Conservation (phyloP, 1,140 invertebrate species). For the Pseudoatta argentina region DNA sequence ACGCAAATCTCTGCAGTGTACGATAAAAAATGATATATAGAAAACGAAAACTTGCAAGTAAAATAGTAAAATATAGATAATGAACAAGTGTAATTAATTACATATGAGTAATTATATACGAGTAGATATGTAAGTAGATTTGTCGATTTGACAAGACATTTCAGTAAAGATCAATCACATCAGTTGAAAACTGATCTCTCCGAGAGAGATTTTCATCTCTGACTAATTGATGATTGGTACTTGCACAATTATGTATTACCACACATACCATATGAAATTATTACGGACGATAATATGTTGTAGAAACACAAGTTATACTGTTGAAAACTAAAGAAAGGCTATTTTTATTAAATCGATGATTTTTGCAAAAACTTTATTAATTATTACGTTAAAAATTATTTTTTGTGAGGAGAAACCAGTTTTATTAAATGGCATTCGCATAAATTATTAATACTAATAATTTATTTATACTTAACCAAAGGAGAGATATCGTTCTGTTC, state of each 20-base stretch:
- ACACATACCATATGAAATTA: not conserved
- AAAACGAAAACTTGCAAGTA: conserved; percentile 22
- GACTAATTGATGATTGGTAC: conserved; percentile 2
- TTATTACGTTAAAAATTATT: conserved; percentile 3
- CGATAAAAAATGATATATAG: not conserved
- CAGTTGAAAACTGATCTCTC: conserved; percentile 7
- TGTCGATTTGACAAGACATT: not conserved
- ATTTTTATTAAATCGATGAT: not conserved
- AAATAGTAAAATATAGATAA: conserved; percentile 9
- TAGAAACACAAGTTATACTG: not conserved
- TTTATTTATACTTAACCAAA: not conserved
- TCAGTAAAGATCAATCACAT: conserved; percentile 18
- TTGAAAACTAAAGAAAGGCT: conserved; percentile 14
- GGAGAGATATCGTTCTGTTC: not conserved
- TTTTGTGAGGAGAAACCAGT: not conserved
- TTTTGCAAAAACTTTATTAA: not conserved
- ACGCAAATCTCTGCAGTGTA: not conserved
- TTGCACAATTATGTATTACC: conserved; percentile 17
- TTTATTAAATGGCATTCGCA: not conserved
- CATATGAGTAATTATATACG: not conserved
- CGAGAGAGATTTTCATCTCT: conserved; percentile 16
- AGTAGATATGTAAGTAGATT: not conserved
- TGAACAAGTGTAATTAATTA: conserved; percentile 17
- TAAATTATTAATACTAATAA: not conserved
- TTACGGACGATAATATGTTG: not conserved